These are phyloP conservation scores for Drosophila santomea DNA, from an alignment of 1,140 invertebrate genomes.

Conservation along the genomic window DNA sequence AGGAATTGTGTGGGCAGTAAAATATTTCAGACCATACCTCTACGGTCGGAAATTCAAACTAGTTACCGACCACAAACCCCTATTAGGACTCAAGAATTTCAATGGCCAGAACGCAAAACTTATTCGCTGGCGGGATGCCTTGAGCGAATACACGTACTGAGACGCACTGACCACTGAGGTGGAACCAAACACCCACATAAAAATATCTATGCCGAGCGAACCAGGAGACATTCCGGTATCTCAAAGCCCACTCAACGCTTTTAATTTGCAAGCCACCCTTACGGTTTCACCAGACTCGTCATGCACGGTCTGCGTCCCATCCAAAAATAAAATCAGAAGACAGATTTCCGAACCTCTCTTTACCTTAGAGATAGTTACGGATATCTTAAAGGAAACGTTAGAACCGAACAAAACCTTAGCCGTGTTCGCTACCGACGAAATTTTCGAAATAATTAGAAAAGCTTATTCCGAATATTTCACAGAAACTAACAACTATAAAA, in stretches of 20 bases:
- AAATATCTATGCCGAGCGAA: neutral
- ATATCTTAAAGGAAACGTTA: neutral
- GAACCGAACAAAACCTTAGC: too few relatives aligned
- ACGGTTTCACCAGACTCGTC: neutral
- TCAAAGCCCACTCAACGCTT: neutral
- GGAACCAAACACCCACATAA: neutral
- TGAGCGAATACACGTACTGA: neutral
- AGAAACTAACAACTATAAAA: neutral
- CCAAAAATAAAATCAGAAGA: neutral
- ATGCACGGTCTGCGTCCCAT: neutral
- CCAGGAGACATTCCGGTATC: neutral
- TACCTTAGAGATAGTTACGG: constrained; percentile 1
- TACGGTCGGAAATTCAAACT: neutral
- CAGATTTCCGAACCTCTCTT: neutral
- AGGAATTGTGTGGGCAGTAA: neutral
- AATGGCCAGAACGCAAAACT: neutral
- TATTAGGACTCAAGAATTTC: neutral
- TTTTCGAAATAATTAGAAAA: neutral
- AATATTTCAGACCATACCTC: neutral
- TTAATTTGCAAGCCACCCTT: neutral
- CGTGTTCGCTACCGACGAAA: too few relatives aligned
- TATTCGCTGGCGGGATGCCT: neutral
- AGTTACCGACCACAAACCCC: constrained; percentile 2
- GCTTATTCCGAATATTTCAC: constrained; percentile 5
- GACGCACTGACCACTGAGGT: neutral